Conservation (phyloP, 2,888 invertebrate species). For the Cataglyphis albicans region DNA sequence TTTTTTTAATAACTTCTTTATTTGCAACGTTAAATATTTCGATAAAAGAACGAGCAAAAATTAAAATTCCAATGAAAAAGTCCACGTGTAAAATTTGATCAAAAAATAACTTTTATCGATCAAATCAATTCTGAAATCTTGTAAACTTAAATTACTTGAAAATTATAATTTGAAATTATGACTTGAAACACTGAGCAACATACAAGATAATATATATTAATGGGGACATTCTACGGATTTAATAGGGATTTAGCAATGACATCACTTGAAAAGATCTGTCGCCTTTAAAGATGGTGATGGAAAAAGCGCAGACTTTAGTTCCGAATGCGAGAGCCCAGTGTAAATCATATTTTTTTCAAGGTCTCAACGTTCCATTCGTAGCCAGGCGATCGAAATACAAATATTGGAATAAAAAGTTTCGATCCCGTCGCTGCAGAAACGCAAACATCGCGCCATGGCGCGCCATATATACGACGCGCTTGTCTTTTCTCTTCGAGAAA, state of each 20-base stretch:
- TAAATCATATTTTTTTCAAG: conserved; percentile 45
- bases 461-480: conserved; percentile 5
- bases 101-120: neutral
- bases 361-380: conserved; percentile 18
- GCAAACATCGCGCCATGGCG: conserved; percentile 29
- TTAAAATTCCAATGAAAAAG: neutral
- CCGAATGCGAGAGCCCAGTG: neutral
- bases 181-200: neutral
- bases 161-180: neutral
- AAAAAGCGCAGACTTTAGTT: conserved; percentile 5
- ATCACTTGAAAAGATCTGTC: neutral
- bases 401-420: conserved; percentile 52
- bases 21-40: neutral
- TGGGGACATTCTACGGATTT: too few relatives aligned
- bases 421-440: conserved; percentile 37
- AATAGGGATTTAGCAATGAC: neutral
- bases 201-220: neutral
- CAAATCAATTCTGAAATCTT: neutral
- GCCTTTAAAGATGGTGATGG: neutral
- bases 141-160: conserved; percentile 15
- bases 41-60: neutral
- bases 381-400: conserved; percentile 31
- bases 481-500: neutral
- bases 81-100: neutral
- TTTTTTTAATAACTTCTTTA: neutral